Base-by-base conservation (phyloP, 1,140 invertebrate species). In the Drosophila nikananu region DNA sequence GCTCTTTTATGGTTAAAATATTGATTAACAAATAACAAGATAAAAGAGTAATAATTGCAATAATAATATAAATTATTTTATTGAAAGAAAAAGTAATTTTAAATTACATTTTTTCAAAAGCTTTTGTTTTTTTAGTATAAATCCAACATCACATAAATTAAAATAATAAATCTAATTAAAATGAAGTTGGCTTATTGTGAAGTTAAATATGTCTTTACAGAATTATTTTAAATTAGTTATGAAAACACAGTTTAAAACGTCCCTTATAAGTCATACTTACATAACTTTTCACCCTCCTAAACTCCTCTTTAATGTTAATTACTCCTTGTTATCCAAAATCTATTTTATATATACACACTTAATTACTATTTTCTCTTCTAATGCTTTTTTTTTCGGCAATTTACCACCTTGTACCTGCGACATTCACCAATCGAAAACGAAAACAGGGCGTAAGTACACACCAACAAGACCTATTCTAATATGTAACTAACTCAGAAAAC, bases 401-500 rank as follows among this genome's bases (percentile, higher is more conserved):
- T 68, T 23, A 68, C 67, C 46, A 71, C 67, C 60, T 32, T 64
- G 61, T 51, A 35, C 35, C 13, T 44, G 9, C 27, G 17, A 79
- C 71, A 51, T 77, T 48, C 39, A 41, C 59, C 25, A 39, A 51
- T 65, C 64, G 64, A 55, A 63, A 72, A 60, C 44, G 44, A n/a
- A 52, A 72, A 65, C 25, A 89, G 84, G 84, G 84, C 80, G 84
- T 89, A 86, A 89, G 84, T 89, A 89, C 63, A 89, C 63, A 3
- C 10, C 13, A 66, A 67, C 62, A 73, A 51, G 57, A 72, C n/a
- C 61, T 37, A 77, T 41, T 66, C 58, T 61, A 63, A 79, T 76
- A 55, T 37, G 39, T 55, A 51, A 48, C 49, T 39, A 39, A 58
- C 49, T 77, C 51, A 10, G 58, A 89, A 84, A 89, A 79, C 84